A percentile compares a stretch with the other conserved stretches of the same genome.
Evolutionary conservation across 2,797 vertebrate species (phyloP).

Genomic region (Sebastes jordani): DNA sequence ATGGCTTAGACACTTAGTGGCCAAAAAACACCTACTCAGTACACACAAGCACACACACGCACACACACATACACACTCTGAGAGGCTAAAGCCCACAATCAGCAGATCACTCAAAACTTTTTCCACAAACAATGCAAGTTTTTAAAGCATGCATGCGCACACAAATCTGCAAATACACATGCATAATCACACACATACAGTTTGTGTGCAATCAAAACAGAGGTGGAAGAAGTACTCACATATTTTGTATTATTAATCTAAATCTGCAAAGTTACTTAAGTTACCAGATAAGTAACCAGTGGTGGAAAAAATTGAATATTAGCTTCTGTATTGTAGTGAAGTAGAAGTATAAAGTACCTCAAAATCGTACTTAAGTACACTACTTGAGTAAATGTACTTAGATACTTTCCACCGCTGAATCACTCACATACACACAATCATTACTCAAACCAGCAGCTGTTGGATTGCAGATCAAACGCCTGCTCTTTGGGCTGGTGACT

Average conservation of each 20-base stretch:
- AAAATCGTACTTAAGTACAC: background rate
- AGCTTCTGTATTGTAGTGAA: background rate
- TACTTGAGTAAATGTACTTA: background rate
- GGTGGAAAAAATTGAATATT: background rate
- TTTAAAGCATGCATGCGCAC: background rate
- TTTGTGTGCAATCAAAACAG: background rate
- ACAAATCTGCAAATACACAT: background rate
- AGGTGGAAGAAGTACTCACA: background rate
- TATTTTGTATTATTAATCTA: too few relatives aligned
- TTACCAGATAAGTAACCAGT: background rate
- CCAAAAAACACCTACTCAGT: background rate
- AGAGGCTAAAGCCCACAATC: rapidly evolving
- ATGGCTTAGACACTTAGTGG: background rate
- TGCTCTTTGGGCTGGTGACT: background rate
- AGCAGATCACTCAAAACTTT: background rate
- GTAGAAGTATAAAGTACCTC: background rate
- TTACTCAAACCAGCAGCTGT: constrained; percentile 10
- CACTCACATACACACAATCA: constrained; percentile 6
- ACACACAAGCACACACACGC: background rate
- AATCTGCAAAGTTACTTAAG: too few relatives aligned
- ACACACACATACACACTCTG: background rate
- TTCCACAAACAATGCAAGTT: background rate
- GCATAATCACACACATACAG: background rate
- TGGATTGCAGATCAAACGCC: constrained; percentile 53
- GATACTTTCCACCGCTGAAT: background rate